A percentile compares a stretch with the other conserved stretches of the same genome.
Evolutionary conservation across 2,888 invertebrate species (phyloP).

Genomic region (Pterobdella sp.): DNA sequence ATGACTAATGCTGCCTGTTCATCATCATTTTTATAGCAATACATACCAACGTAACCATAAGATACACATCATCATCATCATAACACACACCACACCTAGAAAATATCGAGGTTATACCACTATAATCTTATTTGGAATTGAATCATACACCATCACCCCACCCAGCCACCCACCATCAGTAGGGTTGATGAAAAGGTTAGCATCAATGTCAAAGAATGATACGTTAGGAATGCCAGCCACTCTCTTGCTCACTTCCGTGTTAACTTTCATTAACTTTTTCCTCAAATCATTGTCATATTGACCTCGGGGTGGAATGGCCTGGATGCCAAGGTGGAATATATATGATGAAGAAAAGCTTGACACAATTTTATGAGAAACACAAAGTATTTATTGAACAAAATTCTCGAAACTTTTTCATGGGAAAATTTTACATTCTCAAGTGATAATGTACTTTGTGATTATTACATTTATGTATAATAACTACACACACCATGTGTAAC

Average conservation of each 20-base stretch:
- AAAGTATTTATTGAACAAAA: too few relatives aligned
- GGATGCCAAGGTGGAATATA: conserved; percentile 36
- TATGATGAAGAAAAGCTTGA: not conserved
- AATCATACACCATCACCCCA: not conserved
- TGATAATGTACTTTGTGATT: too few relatives aligned
- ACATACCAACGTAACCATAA: not conserved
- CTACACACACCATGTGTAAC: too few relatives aligned
- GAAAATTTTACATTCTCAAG: too few relatives aligned
- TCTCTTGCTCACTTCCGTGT: conserved; percentile 63
- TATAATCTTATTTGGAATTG: not conserved
- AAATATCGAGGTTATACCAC: not conserved
- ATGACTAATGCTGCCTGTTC: conserved; percentile 66
- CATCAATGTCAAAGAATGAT: conserved; percentile 71
- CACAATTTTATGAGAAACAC: too few relatives aligned
- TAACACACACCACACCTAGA: not conserved
- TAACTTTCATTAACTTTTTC: conserved; percentile 68
- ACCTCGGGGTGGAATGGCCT: conserved; percentile 81
- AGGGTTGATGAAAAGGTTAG: conserved; percentile 54
- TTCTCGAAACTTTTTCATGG: too few relatives aligned
- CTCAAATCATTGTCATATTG: conserved; percentile 73
- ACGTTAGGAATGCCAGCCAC: conserved; percentile 58
- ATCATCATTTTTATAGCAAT: not conserved
- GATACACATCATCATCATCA: not conserved
- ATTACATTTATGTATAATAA: too few relatives aligned
- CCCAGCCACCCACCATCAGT: conserved; percentile 53